These are phyloP conservation scores for Lamellibrachia columna DNA, from an alignment of 2,888 invertebrate species.

Conservation along the genomic window DNA sequence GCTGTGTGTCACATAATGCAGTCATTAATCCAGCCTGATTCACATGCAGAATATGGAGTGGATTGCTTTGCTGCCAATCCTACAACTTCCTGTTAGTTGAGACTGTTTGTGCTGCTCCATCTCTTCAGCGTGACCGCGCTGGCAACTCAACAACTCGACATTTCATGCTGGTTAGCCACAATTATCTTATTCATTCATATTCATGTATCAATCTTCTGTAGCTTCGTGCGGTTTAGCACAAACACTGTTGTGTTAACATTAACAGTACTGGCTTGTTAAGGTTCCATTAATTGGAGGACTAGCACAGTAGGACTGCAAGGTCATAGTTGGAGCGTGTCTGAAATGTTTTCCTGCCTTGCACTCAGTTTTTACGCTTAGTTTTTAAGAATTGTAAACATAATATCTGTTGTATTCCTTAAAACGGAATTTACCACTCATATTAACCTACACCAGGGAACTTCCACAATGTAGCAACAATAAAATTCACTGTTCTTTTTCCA, in stretches of 20 bases:
- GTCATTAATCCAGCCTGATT: not conserved
- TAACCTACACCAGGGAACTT: not conserved
- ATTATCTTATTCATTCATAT: not conserved
- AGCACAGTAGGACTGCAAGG: not conserved
- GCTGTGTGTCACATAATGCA: not conserved
- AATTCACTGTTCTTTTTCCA: not conserved
- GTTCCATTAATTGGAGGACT: not conserved
- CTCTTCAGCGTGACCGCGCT: not conserved
- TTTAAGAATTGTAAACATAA: not conserved
- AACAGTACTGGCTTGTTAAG: not conserved
- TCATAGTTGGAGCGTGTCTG: not conserved
- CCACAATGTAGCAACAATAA: not conserved
- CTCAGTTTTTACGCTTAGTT: not conserved
- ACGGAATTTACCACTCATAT: not conserved
- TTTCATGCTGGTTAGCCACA: not conserved
- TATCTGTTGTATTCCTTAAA: not conserved
- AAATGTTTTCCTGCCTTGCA: not conserved
- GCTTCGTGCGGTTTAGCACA: not conserved
- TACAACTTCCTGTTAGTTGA: not conserved
- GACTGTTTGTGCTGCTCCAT: not conserved
- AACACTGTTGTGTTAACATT: not conserved
- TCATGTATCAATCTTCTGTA: not conserved
- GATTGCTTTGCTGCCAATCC: not conserved
- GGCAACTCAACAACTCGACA: not conserved
- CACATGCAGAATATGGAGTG: constrained; percentile 4